phyloP scores from a whole-genome alignment of 64 coral and sea anemone species.

The Pachyseris speciosa region DNA sequence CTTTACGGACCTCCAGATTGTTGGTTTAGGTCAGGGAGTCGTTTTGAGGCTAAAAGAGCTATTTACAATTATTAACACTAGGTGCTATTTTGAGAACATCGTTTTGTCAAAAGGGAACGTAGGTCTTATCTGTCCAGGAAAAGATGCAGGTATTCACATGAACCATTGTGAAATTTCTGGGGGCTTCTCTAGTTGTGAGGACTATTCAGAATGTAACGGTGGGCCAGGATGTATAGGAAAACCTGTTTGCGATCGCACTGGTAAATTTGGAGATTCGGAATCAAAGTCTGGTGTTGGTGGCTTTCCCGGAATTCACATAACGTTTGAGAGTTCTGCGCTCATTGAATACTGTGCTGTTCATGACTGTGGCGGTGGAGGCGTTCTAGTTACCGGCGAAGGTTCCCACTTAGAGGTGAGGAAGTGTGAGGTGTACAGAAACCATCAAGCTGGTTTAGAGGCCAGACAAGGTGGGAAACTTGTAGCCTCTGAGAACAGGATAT shows the following conservation, averaged over 20 bases:
- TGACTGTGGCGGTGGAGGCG: constrained; percentile 73
- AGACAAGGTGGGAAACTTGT: constrained; percentile 60
- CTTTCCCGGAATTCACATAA: constrained; percentile 27
- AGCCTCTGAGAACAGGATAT: constrained; percentile 63
- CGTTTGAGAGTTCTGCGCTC: background rate
- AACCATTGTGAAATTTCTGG: constrained; percentile 68
- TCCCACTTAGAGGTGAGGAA: background rate
- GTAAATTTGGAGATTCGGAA: constrained; percentile 22
- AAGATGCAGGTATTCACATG: constrained; percentile 9
- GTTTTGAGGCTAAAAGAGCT: background rate
- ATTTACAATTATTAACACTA: background rate
- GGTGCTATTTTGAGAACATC: constrained; percentile 69
- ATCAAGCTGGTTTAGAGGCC: constrained; percentile 71
- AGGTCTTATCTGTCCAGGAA: background rate
- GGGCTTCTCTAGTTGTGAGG: constrained; percentile 62
- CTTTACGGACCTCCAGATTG: constrained; percentile 11
- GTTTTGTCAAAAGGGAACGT: constrained; percentile 46
- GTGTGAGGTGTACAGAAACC: constrained; percentile 61
- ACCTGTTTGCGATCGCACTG: constrained; percentile 52
- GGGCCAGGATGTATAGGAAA: constrained; percentile 60
- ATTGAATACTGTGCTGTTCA: constrained; percentile 53
- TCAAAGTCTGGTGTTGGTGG: constrained; percentile 20
- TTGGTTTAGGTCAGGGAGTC: constrained; percentile 30
- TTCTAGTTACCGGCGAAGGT: background rate
- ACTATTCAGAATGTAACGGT: constrained; percentile 87